phyloP scores from a whole-genome alignment of 2,888 invertebrate species.

The Monopis laevigella region DNA sequence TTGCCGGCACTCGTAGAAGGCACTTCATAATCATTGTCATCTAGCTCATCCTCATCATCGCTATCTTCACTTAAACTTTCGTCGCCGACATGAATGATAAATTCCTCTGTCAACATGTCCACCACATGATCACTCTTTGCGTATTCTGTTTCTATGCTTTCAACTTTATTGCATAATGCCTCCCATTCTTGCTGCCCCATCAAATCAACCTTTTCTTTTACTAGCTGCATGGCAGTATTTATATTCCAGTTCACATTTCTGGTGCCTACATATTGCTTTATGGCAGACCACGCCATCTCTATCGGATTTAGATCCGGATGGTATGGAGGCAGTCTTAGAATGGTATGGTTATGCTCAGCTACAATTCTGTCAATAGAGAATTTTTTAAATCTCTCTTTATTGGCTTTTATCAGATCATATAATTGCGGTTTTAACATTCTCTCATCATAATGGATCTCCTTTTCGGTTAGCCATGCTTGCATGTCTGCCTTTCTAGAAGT shows the following conservation, averaged over 20 bases:
- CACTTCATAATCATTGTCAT: too few relatives aligned
- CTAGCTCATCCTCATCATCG: not conserved
- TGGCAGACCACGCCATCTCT: constrained; percentile 11
- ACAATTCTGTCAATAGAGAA: constrained; percentile 20
- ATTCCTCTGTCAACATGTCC: constrained; percentile 16
- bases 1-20: too few relatives aligned
- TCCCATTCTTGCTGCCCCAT: constrained; percentile 16
- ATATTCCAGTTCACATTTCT: constrained; percentile 7
- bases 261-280: constrained; percentile 7
- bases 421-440: constrained; percentile 20
- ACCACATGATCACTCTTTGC: constrained; percentile 17
- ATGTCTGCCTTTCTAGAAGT: constrained; percentile 21
- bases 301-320: constrained; percentile 19
- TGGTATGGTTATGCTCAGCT: constrained; percentile 14
- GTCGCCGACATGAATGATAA: constrained; percentile 11
- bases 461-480: constrained; percentile 22
- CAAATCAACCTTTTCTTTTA: constrained; percentile 11
- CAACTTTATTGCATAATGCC: constrained; percentile 16
- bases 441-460: constrained; percentile 18
- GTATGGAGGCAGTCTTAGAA: constrained; percentile 22
- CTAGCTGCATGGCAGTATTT: not conserved
- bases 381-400: constrained; percentile 19
- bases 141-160: constrained; percentile 18
- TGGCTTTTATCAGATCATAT: constrained; percentile 19
- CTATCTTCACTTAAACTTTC: constrained; percentile 6